These are phyloP conservation scores for Porites lobata DNA, from an alignment of 92 coral and sea anemone genomes.

Conservation along the genomic window DNA sequence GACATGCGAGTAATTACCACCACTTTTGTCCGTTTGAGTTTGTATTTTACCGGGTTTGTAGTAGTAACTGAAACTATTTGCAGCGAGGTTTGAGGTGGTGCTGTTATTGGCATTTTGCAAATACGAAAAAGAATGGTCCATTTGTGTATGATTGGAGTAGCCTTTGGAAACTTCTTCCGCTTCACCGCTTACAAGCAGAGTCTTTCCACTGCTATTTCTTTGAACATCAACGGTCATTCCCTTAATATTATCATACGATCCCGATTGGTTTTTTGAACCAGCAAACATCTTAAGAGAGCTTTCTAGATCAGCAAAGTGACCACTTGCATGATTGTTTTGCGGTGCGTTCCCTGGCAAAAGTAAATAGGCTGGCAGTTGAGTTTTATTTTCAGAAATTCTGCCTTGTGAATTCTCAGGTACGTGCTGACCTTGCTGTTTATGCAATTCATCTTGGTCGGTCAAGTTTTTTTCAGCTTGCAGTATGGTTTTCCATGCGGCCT, in stretches of 20 bases:
- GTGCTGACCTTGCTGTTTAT: not conserved
- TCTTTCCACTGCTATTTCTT: not conserved
- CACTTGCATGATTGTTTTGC: not conserved
- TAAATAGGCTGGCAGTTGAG: not conserved
- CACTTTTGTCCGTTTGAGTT: not conserved
- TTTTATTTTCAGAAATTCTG: not conserved
- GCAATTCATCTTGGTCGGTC: not conserved
- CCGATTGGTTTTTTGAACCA: not conserved
- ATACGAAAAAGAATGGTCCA: not conserved
- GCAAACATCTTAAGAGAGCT: not conserved
- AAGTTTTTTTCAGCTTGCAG: constrained; percentile 19
- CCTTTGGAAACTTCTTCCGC: constrained; percentile 34
- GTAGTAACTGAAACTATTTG: too few relatives aligned
- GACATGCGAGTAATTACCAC: not conserved
- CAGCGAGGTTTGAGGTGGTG: not conserved
- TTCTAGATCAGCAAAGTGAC: constrained; percentile 2
- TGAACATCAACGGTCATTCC: not conserved
- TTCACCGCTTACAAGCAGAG: constrained; percentile 7
- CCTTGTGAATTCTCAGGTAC: not conserved
- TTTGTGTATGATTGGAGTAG: not conserved
- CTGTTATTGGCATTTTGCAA: not conserved
- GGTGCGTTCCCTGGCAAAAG: not conserved
- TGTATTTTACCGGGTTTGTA: not conserved
- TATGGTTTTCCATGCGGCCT: constrained; percentile 10
- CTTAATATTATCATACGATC: not conserved